phyloP scores from a whole-genome alignment of 23 tunicate species.

The Ascidia mentula region DNA sequence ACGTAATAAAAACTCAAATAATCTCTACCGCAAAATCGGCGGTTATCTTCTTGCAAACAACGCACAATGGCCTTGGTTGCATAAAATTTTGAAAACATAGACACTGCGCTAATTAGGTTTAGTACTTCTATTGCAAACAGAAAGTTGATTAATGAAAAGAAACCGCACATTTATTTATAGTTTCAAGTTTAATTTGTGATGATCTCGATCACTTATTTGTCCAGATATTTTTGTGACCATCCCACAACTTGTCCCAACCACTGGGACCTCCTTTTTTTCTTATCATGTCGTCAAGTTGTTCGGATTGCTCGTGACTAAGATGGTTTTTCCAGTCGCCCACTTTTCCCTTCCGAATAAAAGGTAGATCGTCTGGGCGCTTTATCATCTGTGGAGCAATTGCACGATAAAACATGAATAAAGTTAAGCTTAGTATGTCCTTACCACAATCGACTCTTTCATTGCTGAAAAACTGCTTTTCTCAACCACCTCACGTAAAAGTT shows the following conservation, averaged over 20 bases:
- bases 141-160: too few relatives aligned
- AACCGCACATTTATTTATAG: too few relatives aligned
- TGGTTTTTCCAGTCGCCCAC: constrained; percentile 57
- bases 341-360: constrained; percentile 45
- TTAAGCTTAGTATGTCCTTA: neutral
- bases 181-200: too few relatives aligned
- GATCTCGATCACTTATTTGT: neutral
- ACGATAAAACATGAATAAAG: neutral
- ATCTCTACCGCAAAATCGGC: too few relatives aligned
- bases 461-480: constrained; percentile 22
- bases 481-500: constrained; percentile 22
- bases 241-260: constrained; percentile 6
- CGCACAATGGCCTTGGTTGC: too few relatives aligned
- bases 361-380: constrained; percentile 6
- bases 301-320: constrained; percentile 28
- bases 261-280: constrained; percentile 5
- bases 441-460: constrained; percentile 16
- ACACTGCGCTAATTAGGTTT: too few relatives aligned
- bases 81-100: too few relatives aligned
- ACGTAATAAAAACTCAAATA: too few relatives aligned
- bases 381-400: neutral
- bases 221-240: neutral
- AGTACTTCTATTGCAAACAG: too few relatives aligned
- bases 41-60: too few relatives aligned
- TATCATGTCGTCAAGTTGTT: constrained; percentile 19